These are phyloP conservation scores for Anastrepha obliqua DNA, from an alignment of 1,140 invertebrate genomes.

Conservation along the genomic window DNA sequence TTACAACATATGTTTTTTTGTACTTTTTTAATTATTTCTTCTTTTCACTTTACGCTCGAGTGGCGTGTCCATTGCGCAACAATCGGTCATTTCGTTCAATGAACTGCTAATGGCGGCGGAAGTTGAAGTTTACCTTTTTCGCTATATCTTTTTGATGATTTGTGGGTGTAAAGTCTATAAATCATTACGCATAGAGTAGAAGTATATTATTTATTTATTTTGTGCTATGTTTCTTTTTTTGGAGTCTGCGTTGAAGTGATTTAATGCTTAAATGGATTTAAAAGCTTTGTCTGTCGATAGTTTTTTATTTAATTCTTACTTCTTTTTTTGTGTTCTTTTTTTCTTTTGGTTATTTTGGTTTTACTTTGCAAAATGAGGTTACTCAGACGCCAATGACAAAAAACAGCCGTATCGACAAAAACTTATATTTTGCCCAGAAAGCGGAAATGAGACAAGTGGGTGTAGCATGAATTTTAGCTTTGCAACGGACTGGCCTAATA, in stretches of 20 bases:
- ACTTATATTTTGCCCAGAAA: background rate
- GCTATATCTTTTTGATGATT: background rate
- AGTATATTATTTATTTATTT: conserved; percentile 1
- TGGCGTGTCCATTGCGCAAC: conserved; percentile 19
- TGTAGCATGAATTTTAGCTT: conserved; percentile 1
- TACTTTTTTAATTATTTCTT: no score
- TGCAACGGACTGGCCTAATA: background rate
- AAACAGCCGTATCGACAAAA: background rate
- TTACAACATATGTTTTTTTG: conserved; percentile 16
- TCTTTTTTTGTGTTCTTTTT: background rate
- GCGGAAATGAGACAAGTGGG: conserved; percentile 46
- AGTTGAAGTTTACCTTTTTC: background rate
- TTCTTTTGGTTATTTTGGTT: background rate
- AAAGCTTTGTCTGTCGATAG: conserved; percentile 15
- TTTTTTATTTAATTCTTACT: background rate
- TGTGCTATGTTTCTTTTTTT: background rate
- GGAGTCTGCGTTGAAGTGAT: conserved; percentile 33
- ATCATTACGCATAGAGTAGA: conserved; percentile 9
- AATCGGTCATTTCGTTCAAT: conserved; percentile 35
- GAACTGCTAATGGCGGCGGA: conserved; percentile 39
- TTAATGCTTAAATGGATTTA: conserved; percentile 32
- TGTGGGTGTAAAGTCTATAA: conserved; percentile 5
- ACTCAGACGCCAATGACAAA: conserved; percentile 10
- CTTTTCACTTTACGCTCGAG: background rate
- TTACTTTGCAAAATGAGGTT: background rate